A percentile compares a stretch with the other conserved stretches of the same genome.
Conservation (phyloP, 2,113 vertebrate genomes). For the Calyptommatus sinebrachiatus region DNA sequence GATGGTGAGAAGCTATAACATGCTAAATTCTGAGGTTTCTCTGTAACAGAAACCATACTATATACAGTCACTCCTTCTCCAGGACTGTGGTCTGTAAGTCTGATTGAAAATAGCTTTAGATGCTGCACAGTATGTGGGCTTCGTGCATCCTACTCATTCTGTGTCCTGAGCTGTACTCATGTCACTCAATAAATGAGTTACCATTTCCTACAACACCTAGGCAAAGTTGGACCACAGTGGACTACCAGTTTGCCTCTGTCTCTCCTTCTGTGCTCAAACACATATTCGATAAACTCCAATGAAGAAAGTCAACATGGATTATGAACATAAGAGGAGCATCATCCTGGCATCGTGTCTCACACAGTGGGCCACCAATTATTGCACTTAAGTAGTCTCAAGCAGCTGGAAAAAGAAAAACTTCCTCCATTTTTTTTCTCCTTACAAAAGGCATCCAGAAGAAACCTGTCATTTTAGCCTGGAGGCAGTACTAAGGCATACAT, state of each 20-base stretch:
- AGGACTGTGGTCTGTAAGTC: constrained; percentile 61
- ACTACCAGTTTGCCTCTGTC: background rate
- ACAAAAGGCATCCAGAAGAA: too few species aligned
- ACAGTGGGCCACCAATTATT: too few species aligned
- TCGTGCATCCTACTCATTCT: constrained; percentile 49
- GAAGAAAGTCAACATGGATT: constrained; percentile 16
- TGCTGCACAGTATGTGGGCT: constrained; percentile 52
- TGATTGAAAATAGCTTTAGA: constrained; percentile 63
- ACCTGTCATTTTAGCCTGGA: too few species aligned
- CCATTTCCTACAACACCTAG: constrained; percentile 24
- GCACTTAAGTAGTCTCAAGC: too few species aligned
- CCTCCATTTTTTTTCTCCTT: too few species aligned
- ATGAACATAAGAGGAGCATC: background rate
- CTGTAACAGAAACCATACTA: constrained; percentile 65
- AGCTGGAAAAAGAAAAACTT: too few species aligned
- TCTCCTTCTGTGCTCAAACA: background rate
- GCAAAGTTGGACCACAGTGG: constrained; percentile 2
- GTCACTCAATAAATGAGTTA: constrained; percentile 28
- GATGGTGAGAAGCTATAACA: constrained; percentile 63
- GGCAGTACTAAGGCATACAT: too few species aligned
- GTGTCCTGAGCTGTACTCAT: constrained; percentile 12
- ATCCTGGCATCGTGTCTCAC: too few species aligned
- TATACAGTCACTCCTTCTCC: constrained; percentile 59
- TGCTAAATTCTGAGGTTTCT: constrained; percentile 68
- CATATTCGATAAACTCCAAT: constrained; percentile 22